Evolutionary conservation across 2,113 vertebrate genomes (phyloP).

Genomic region (Oreochromis tanganicae): DNA sequence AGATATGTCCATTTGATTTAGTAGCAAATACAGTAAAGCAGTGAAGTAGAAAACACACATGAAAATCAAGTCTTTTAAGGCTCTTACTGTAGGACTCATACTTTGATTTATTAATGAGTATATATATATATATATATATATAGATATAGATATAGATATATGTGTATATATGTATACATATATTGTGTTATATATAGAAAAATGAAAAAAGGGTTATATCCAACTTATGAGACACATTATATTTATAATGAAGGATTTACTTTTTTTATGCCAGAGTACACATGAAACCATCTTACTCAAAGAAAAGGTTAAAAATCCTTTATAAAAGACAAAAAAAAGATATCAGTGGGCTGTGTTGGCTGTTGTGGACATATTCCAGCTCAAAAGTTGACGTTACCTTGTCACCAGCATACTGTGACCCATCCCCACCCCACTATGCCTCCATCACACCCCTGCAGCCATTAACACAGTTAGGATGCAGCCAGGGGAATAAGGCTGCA

Average conservation of each 20-base stretch:
- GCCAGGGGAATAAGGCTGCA: conserved; percentile 58
- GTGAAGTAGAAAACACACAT: neutral
- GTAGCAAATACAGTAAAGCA: neutral
- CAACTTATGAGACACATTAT: neutral
- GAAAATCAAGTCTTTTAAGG: neutral
- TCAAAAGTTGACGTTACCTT: conserved; percentile 47
- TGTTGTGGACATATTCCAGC: conserved; percentile 20
- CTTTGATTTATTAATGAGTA: neutral
- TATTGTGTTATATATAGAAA: neutral
- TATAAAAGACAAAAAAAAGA: neutral
- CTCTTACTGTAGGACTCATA: neutral
- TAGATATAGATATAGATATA: too few species aligned
- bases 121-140: neutral
- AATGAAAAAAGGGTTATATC: neutral
- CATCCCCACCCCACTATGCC: neutral
- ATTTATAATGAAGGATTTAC: neutral
- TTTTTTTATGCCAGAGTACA: neutral
- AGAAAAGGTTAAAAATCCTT: neutral
- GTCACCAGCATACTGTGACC: conserved; percentile 40
- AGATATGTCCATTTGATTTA: neutral
- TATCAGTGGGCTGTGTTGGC: neutral
- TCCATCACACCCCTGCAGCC: conserved; percentile 52
- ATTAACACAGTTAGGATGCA: conserved; percentile 40
- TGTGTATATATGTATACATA: neutral
- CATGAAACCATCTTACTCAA: neutral